phyloP scores from a whole-genome alignment of 2,888 invertebrate genomes.

The Salpingus planirostris region DNA sequence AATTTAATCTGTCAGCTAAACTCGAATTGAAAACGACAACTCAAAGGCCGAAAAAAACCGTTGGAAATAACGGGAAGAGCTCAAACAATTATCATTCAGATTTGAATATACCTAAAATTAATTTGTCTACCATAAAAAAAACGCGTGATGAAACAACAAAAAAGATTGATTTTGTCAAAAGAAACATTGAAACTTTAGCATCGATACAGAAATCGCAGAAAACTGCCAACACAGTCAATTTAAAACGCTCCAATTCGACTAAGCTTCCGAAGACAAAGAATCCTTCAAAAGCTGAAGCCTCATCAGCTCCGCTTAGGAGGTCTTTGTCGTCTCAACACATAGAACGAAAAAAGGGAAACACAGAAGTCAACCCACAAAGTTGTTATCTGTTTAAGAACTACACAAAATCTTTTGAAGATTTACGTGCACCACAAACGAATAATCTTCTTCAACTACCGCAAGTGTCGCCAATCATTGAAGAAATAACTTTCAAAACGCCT shows the following conservation, averaged over 20 bases:
- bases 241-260: background rate
- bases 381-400: too few species aligned
- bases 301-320: background rate
- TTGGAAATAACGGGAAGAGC: background rate
- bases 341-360: background rate
- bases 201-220: too few species aligned
- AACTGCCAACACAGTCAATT: background rate
- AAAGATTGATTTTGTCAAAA: background rate
- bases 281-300: too few species aligned
- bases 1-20: slow-evolving; percentile 3
- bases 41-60: background rate
- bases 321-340: background rate
- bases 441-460: too few species aligned
- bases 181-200: too few species aligned
- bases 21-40: background rate
- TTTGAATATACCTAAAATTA: too few species aligned
- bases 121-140: too few species aligned
- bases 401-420: too few species aligned
- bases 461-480: background rate
- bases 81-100: too few species aligned
- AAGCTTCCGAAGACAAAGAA: background rate
- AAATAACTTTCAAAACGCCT: background rate
- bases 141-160: background rate
- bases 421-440: too few species aligned
- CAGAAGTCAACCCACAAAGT: background rate